Evolutionary conservation across 2,113 vertebrate species (phyloP).

Genomic region (Tylochromis polylepis): DNA sequence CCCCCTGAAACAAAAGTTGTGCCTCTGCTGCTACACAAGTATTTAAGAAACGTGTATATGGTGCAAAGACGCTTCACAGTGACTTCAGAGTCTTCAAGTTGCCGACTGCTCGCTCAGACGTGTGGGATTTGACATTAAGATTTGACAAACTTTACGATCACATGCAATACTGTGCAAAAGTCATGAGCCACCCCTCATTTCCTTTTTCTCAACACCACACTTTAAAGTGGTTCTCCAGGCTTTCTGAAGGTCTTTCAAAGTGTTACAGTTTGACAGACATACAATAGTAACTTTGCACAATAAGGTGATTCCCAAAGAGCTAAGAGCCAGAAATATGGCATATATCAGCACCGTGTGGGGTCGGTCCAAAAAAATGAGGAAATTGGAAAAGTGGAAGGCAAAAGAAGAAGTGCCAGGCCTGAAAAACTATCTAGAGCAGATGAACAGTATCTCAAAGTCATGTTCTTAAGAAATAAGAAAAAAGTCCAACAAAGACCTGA

Average conservation of each 20-base stretch:
- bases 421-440: rapidly evolving
- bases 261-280: not conserved
- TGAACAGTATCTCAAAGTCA: not conserved
- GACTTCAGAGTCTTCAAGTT: not conserved
- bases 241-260: not conserved
- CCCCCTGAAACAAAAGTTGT: not conserved
- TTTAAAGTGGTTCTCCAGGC: not conserved
- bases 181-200: not conserved
- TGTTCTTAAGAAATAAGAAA: not conserved
- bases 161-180: not conserved
- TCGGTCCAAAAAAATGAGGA: not conserved
- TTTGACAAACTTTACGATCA: not conserved
- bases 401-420: not conserved
- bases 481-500: not conserved
- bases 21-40: not conserved
- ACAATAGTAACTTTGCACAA: not conserved
- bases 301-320: not conserved
- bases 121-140: not conserved
- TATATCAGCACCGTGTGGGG: not conserved
- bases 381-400: not conserved
- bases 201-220: not conserved
- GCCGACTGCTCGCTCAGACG: not conserved
- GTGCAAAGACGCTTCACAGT: not conserved
- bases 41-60: rapidly evolving
- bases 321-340: not conserved